These are phyloP conservation scores for Opisthocomus hoazin DNA, from an alignment of 2,113 vertebrate species.

Conservation along the genomic window DNA sequence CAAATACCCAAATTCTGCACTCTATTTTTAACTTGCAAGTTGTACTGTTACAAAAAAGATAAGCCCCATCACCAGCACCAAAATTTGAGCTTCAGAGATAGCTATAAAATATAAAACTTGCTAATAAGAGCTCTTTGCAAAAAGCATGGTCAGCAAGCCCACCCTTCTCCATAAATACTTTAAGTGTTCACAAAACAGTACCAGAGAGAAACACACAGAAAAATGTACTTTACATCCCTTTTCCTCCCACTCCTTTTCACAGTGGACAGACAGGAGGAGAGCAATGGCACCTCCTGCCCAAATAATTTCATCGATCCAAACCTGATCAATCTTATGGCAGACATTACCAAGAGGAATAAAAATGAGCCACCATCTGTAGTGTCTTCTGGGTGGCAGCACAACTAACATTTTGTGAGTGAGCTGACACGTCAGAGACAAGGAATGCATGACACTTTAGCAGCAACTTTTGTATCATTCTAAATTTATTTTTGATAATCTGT, in stretches of 20 bases:
- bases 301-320: not conserved
- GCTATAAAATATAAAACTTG: not conserved
- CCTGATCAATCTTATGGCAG: constrained; percentile 32
- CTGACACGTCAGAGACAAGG: constrained; percentile 10
- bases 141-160: constrained; percentile 1
- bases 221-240: not conserved
- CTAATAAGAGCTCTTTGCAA: not conserved
- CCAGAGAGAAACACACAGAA: not conserved
- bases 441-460: not conserved
- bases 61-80: not conserved
- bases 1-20: not conserved
- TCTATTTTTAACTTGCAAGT: not conserved
- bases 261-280: not conserved
- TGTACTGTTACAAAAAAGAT: not conserved
- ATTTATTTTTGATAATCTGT: not conserved
- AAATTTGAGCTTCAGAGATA: not conserved
- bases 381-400: not conserved
- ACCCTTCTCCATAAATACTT: constrained; percentile 5
- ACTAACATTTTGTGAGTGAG: not conserved
- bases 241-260: not conserved
- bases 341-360: constrained; percentile 9
- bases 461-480: constrained; percentile 1
- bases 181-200: not conserved
- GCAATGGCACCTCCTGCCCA: not conserved
- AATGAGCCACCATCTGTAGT: constrained; percentile 16